These are phyloP conservation scores for Hirtodrosophila histrioides DNA, from an alignment of 2,888 invertebrate genomes.

Conservation along the genomic window DNA sequence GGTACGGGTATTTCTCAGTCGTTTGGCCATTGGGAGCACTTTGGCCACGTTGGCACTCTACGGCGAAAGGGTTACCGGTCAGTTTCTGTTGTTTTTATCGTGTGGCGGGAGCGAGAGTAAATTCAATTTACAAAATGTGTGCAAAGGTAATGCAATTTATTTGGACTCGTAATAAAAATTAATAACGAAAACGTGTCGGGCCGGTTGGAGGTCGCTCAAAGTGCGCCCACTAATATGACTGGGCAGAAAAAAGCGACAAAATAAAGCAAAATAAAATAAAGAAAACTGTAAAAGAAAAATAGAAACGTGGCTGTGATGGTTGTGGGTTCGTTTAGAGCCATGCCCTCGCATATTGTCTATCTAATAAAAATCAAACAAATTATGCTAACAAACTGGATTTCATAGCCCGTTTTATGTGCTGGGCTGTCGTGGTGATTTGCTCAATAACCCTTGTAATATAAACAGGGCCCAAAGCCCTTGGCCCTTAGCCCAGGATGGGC, in stretches of 20 bases:
- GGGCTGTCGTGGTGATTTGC: conserved; percentile 77
- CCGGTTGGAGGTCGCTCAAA: conserved; percentile 43
- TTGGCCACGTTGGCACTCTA: not conserved
- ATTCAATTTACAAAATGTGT: conserved; percentile 72
- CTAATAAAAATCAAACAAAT: conserved; percentile 82
- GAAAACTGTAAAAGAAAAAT: conserved; percentile 34
- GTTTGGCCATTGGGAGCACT: not conserved
- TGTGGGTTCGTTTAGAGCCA: conserved; percentile 38
- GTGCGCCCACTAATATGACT: conserved; percentile 74
- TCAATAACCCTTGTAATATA: conserved; percentile 83
- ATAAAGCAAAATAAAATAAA: conserved; percentile 10
- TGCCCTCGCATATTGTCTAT: conserved; percentile 61
- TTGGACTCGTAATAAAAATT: conserved; percentile 80
- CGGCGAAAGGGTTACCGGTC: conserved; percentile 9
- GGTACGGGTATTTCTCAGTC: no score
- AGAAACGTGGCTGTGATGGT: conserved; percentile 20
- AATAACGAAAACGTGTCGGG: conserved; percentile 81
- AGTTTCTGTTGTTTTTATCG: conserved; percentile 7
- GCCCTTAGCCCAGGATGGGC: no score
- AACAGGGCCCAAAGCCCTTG: conserved; percentile 50
- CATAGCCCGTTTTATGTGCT: conserved; percentile 55
- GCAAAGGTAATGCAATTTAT: conserved; percentile 69
- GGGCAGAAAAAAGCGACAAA: conserved; percentile 50
- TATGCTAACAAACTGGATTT: conserved; percentile 81
- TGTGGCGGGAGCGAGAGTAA: conserved; percentile 31